Evolutionary conservation across 2,797 vertebrate species (phyloP), one percentile per base, ranked within the genome.

Genomic region (Sebastiscus albofasciatus): DNA sequence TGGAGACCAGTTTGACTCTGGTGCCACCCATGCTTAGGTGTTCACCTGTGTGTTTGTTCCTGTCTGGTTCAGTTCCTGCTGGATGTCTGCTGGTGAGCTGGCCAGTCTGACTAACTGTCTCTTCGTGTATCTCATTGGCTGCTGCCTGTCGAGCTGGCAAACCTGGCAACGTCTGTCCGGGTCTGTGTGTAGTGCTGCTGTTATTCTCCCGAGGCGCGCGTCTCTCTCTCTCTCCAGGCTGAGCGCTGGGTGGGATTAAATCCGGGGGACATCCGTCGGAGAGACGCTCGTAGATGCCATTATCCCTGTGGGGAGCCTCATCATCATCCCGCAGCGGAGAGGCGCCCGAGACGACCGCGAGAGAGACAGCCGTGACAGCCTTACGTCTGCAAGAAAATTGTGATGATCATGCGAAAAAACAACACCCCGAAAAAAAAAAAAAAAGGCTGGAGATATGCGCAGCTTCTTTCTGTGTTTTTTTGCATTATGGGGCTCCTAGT

Each of bases 261-360:
- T 90, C 86, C 58, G 39, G 91, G 84, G 87, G 87, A 90, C 90
- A 87, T 93, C 90, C 83, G 60, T 77, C 81, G 81, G 83, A 92
- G 87, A 90, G 84, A 79, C 42, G 67, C 87, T 92, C 73, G 90
- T 89, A 79, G 88, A 90, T 89, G 91, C 91, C 87, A 88, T 92
- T 92, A 92, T 92, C 90, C 88, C 88, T 55, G 72, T 64, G 71
- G 91, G 92, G 86, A 86, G 89, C 79, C 86, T 91, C 90, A 92
- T 93, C 89, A 87, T 87, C 84, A 81, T 87, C 86, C 82, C 49
- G 34, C 74, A 68, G 86, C 62, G 52, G 31, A 62, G 31, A 62
- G 31, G 59, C 29, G 79, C 58, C 78, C 0, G 7, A 42, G 58
- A 83, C 78, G 70, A 73, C 65, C 31, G 73, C 22, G 55, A 71